phyloP scores from a whole-genome alignment of 1,140 invertebrate species.

The silkworm (Bombyx mori) region DNA sequence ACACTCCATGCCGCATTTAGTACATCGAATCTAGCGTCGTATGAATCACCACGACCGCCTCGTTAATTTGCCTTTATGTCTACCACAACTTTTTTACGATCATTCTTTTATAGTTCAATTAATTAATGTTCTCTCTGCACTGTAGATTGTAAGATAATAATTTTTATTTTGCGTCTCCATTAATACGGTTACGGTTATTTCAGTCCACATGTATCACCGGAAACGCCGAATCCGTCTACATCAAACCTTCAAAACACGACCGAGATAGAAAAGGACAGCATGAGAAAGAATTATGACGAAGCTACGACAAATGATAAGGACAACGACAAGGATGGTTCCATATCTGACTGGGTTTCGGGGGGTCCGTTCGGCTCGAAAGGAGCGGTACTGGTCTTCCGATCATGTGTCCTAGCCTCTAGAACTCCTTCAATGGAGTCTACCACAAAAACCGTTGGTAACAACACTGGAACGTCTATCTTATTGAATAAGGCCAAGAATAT shows the following conservation, averaged over 20 bases:
- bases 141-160: too few species aligned
- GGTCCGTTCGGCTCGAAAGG: slow-evolving; percentile 69
- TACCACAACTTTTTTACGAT: too few species aligned
- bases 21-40: too few species aligned
- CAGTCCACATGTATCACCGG: slow-evolving; percentile 66
- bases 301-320: slow-evolving; percentile 31
- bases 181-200: slow-evolving; percentile 10
- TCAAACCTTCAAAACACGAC: slow-evolving; percentile 44
- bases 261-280: slow-evolving; percentile 35
- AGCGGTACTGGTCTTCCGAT: slow-evolving; percentile 72
- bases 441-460: slow-evolving; percentile 53
- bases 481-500: slow-evolving; percentile 63
- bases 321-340: slow-evolving; percentile 67
- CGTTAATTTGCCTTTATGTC: too few species aligned
- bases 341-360: slow-evolving; percentile 74
- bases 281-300: slow-evolving; percentile 57
- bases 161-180: too few species aligned
- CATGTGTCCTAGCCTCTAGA: slow-evolving; percentile 69
- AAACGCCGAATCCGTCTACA: slow-evolving; percentile 56
- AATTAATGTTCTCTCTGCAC: too few species aligned
- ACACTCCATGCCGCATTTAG: too few species aligned
- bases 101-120: too few species aligned
- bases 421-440: slow-evolving; percentile 58
- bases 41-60: too few species aligned
- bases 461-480: slow-evolving; percentile 54